Percentiles rank a stretch among this genome's conserved stretches.
phyloP scores from a whole-genome alignment of 1,140 invertebrate species.

The Bathynomus jamesi region DNA sequence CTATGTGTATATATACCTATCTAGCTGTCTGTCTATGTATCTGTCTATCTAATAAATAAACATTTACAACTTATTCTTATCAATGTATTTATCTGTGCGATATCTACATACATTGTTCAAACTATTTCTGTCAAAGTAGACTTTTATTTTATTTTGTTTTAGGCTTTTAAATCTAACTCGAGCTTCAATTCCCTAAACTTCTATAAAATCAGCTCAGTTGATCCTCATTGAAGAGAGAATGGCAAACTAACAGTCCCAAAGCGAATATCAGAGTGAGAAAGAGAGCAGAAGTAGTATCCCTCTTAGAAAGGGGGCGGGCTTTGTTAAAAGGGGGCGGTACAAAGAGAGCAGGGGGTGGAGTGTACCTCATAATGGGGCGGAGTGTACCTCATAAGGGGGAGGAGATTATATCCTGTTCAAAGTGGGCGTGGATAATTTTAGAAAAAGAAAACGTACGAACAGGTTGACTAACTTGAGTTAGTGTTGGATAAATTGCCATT shows the following conservation, averaged over 20 bases:
- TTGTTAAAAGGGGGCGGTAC: background rate
- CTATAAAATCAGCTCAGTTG: background rate
- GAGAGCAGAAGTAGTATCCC: background rate
- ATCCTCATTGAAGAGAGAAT: background rate
- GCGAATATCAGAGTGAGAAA: background rate
- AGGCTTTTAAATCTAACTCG: background rate
- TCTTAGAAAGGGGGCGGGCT: background rate
- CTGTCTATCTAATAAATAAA: no score
- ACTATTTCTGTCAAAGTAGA: no score
- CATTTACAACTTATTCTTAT: no score
- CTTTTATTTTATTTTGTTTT: background rate
- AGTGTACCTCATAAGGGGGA: background rate
- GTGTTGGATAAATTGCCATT: background rate
- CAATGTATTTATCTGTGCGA: no score
- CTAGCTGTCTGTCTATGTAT: no score
- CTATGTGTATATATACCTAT: no score
- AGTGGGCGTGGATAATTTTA: background rate
- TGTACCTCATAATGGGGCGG: background rate
- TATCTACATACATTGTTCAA: no score
- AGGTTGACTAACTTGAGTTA: slow-evolving; percentile 1
- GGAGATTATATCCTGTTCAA: background rate
- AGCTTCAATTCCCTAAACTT: background rate
- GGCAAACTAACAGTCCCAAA: background rate
- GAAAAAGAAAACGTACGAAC: slow-evolving; percentile 1
- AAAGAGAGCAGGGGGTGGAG: background rate